Base-by-base conservation (phyloP, 2,888 invertebrate genomes). In the Eupithecia exiguata region DNA sequence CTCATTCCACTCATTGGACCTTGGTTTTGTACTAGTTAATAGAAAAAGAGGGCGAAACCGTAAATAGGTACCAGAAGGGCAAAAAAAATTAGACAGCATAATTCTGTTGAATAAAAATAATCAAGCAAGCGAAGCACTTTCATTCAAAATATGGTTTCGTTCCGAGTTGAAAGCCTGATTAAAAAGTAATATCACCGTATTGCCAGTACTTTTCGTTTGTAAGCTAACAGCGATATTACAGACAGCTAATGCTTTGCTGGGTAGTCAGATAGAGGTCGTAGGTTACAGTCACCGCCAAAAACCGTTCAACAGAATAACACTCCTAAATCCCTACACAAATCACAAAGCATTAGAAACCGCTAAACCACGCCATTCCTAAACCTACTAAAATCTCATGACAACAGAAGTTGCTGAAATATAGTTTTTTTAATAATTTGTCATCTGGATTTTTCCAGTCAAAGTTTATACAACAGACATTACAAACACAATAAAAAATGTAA, bases 181-280 rank as follows among this genome's bases (percentile, higher is more conserved):
- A 68, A 68, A 68, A 68, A 68, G 68, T 36, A 68, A 53, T 49
- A 49, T 35, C 49, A n/a, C n/a, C 68, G 36, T 53, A 36, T n/a
- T 68, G 46, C 53, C 53, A 53, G 68, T 36, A 53, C 35, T 49
- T 68, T n/a, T 12, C 40, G n/a, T 53, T 68, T 68, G 21, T 30
- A 68, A 68, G 35, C 53, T 14, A 53, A 53, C 10, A 30, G 68
- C 53, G 36, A 35, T 68, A 68, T 38, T 68, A 53, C 21, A 38
- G 38, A 66, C 66, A 38, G 38, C 40, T 66, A 40, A 21, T 40
- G 25, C 30, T 35, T 30, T 18, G 30, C 62, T 62, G 35, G 35
- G 30, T 58, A 58, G 58, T 58, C 25, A 14, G 58, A 25, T 25
- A 25, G 25, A 58, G 58, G 58, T 62, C 16, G 61, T 61, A 61